Evolutionary conservation across 2,113 vertebrate genomes (phyloP).

Genomic region (Oncorhynchus nerka): DNA sequence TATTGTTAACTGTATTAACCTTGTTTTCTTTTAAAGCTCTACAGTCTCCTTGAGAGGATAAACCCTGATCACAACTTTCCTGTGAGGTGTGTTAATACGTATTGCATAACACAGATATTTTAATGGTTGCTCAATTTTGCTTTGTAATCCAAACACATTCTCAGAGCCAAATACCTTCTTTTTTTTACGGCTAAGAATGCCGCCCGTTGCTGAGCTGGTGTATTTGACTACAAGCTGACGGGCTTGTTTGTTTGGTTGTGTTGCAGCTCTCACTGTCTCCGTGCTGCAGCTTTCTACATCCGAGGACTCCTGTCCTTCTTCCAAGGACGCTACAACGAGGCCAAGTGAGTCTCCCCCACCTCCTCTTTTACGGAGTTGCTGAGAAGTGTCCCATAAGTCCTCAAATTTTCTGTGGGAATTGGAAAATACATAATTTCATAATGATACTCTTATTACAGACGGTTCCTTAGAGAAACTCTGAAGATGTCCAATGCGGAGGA

Average conservation of each 20-base stretch:
- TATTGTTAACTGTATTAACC: background rate
- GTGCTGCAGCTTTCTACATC: constrained; percentile 96
- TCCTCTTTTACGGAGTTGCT: background rate
- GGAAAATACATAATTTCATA: background rate
- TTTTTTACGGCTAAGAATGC: too few relatives aligned
- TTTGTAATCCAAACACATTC: background rate
- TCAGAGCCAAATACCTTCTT: background rate
- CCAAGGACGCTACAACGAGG: constrained; percentile 97
- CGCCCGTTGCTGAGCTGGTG: background rate
- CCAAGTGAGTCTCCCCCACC: constrained; percentile 76
- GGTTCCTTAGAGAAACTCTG: constrained; percentile 94
- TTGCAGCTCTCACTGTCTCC: constrained; percentile 90
- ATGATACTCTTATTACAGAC: constrained; percentile 59
- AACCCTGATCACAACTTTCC: constrained; percentile 98
- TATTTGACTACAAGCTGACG: background rate
- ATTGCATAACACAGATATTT: background rate
- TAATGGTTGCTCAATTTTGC: too few relatives aligned
- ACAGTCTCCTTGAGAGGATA: constrained; percentile 94
- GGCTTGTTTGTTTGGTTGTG: background rate
- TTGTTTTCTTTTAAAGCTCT: constrained; percentile 75
- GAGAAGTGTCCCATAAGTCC: background rate
- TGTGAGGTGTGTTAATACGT: constrained; percentile 80
- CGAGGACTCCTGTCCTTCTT: constrained; percentile 97
- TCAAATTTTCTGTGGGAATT: background rate
- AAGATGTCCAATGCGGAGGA: constrained; percentile 99